Evolutionary conservation across 2,888 invertebrate genomes (phyloP), one percentile per base, ranked within the genome.

Genomic region (Andrena bicolor): DNA sequence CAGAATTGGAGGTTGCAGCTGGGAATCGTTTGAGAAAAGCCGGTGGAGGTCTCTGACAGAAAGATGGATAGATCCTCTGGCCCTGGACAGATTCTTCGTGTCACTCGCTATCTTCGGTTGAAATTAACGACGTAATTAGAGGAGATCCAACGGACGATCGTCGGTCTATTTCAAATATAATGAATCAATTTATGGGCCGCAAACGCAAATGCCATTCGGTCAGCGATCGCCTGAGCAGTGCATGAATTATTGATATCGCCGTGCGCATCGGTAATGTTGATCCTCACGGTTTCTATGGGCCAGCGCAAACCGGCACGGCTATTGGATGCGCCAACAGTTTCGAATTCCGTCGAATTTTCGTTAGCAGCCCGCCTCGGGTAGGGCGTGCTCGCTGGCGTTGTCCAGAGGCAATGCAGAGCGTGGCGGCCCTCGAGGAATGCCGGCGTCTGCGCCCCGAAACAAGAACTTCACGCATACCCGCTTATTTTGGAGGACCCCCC

Each of bases 401-500:
- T 82, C 84, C 81, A 88, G 88, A 88, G 84, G 86, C 70, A 83
- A 77, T 86, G 79, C 86, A 81, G 79, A 84, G 72, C 63, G 78
- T 64, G 60, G 71, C 76, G 61, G 35, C 75, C 76, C 80, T 85
- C 83, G 80, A 80, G 88, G 83, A 88, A 88, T 88, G 83, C 80
- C 83, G 66, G 78, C 83, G 86, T 61, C 78, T 79, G 88, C 79
- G 76, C 74, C 80, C 74, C 83, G 83, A 86, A 88, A 88, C 88
- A 88, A 88, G 86, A 88, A 88, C 86, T 88, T 88, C 85, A 88
- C 88, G 88, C 88, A 88, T 88, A 88, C 86, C 85, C 85, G 76
- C 82, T 86, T 88, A 88, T 86, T 88, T 88, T 86, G 80, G 86
- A 80, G 88, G 85, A 85, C 82, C 82, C 86, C 65, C 75, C 41